Base-by-base conservation (phyloP, 2,797 vertebrate species). In the Siniperca obscura region DNA sequence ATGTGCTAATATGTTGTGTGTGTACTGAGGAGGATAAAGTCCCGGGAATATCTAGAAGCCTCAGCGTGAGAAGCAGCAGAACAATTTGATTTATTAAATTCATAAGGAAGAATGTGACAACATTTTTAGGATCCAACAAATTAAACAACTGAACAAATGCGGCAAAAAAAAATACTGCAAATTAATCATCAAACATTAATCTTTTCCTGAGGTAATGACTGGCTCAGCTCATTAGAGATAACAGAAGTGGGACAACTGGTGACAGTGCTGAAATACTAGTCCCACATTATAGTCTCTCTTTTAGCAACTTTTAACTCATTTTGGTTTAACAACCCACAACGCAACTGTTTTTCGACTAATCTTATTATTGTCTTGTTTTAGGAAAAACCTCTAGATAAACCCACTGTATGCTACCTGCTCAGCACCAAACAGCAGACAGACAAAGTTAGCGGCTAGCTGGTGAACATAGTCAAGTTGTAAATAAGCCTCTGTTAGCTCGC, bases 141-240 rank as follows among this genome's bases (percentile, higher is more conserved):
- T 22, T 0, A 61, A 36, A 27, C 44, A 66, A 89, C 69, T 22
- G 0, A 61, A 27, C 21, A 64, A 73, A 62, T 12, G 21, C 76
- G 59, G 80, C 55, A 70, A 81, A 72, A 48, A 48, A n/a, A 14
- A 69, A 56, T 14, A 52, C n/a, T 48, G 38, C 19, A 76, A 69
- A 64, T 44, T 5, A 65, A 66, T 59, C 55, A 68, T 38, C 10
- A 44, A 65, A 53, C 52, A 74, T 46, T 14, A 16, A 25, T 74
- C 44, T 40, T 74, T 84, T 80, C 64, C 67, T 55, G 25, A 78
- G 73, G 68, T 71, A 57, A 7, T 66, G 64, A 44, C 74, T 75
- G 70, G 13, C 48, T 59, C 59, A 56, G 70, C 70, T 89, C 79
- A 88, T 84, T 83, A 84, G 27, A 61, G 73, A 40, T 71, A 7